A percentile compares a stretch with the other conserved stretches of the same genome.
phyloP scores from a whole-genome alignment of 2,888 invertebrate genomes.

The Eristalis tenax region DNA sequence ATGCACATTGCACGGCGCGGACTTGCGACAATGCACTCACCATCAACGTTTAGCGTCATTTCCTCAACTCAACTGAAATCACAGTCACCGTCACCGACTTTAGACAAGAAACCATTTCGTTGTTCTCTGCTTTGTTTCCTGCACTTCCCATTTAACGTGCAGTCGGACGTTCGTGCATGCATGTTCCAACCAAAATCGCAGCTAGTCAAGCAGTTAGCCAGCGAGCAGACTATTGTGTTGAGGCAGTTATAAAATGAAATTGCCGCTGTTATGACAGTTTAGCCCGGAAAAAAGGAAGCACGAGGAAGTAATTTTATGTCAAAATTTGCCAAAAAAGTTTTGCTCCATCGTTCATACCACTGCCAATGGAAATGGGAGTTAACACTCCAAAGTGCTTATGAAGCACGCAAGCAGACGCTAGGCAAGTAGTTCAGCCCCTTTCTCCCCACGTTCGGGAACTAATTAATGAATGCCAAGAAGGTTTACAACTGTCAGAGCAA shows the following conservation, averaged over 20 bases:
- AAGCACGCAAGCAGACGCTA: constrained; percentile 5
- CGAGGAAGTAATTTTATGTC: constrained; percentile 36
- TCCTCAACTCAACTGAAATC: background rate
- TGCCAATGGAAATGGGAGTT: constrained; percentile 46
- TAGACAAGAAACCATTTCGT: constrained; percentile 6
- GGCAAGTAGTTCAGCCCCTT: background rate
- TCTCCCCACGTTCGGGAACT: constrained; percentile 48
- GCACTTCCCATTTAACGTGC: constrained; percentile 16
- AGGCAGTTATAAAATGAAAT: constrained; percentile 16
- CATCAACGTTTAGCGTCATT: constrained; percentile 2
- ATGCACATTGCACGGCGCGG: constrained; percentile 21
- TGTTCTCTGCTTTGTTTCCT: background rate
- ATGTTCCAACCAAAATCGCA: background rate
- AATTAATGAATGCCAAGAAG: constrained; percentile 55
- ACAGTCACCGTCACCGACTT: background rate
- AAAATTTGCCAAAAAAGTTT: constrained; percentile 37
- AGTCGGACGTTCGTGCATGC: background rate
- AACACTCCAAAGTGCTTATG: constrained; percentile 21
- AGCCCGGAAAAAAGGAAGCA: background rate
- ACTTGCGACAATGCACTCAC: constrained; percentile 33
- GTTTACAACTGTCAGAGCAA: constrained; percentile 54
- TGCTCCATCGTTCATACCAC: background rate
- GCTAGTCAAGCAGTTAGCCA: background rate
- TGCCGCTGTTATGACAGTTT: constrained; percentile 16
- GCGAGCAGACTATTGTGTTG: background rate